These are phyloP conservation scores for Metallyticus violacea DNA, from an alignment of 2,888 invertebrate species.

Conservation along the genomic window DNA sequence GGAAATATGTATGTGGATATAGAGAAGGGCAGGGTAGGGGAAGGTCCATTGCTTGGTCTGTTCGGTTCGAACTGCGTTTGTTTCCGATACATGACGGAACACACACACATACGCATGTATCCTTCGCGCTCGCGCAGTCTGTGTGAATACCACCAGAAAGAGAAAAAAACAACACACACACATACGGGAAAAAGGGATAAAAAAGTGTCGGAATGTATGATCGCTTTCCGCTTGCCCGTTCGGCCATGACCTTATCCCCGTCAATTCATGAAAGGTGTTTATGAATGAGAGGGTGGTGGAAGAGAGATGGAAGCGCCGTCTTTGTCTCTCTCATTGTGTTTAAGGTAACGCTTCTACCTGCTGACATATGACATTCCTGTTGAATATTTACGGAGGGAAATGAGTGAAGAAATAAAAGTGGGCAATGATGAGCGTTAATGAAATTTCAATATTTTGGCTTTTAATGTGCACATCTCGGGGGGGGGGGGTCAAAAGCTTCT, in stretches of 20 bases:
- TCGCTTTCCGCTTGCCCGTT: constrained; percentile 1
- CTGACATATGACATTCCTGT: background rate
- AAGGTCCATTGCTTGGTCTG: background rate
- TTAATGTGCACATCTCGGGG: too few species aligned
- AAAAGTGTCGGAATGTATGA: constrained; percentile 18
- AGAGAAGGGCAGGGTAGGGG: too few species aligned
- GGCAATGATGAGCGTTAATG: background rate
- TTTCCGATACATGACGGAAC: background rate
- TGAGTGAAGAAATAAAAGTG: too few species aligned
- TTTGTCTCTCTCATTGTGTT: background rate
- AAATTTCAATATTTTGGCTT: background rate
- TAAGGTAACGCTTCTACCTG: too few species aligned
- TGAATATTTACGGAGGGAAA: background rate
- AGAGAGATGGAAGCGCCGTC: background rate
- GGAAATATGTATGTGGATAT: background rate
- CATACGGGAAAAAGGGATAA: background rate
- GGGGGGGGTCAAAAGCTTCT: too few species aligned
- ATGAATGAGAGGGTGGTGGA: background rate
- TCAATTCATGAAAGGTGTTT: constrained; percentile 20
- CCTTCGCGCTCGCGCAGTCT: background rate
- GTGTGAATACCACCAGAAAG: too few species aligned
- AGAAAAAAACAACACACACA: background rate
- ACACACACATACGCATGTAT: background rate
- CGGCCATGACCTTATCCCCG: constrained; percentile 6
- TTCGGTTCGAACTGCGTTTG: background rate